Conservation (phyloP, 2,888 invertebrate genomes). For the Salpingus planirostris region DNA sequence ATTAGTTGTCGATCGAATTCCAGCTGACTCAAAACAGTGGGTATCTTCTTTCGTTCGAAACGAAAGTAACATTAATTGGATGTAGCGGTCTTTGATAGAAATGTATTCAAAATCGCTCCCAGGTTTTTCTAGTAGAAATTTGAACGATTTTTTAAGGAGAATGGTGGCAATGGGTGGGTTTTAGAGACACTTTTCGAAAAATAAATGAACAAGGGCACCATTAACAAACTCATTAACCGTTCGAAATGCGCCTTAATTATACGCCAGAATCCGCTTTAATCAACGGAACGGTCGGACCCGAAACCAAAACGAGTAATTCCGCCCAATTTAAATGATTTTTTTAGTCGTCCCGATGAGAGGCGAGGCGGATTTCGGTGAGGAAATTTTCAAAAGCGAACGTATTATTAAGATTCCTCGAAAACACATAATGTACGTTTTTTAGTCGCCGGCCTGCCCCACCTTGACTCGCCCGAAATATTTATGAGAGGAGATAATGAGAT, state of each 20-base stretch:
- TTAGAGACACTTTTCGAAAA: slow-evolving; percentile 10
- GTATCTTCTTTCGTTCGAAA: too few species aligned
- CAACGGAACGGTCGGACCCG: slow-evolving; percentile 6
- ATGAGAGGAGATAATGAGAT: slow-evolving; percentile 30
- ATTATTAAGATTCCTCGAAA: slow-evolving; percentile 30
- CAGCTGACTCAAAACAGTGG: too few species aligned
- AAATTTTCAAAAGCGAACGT: slow-evolving; percentile 14
- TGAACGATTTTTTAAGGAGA: too few species aligned
- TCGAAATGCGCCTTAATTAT: slow-evolving; percentile 16
- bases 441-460: slow-evolving; percentile 24
- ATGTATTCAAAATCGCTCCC: too few species aligned
- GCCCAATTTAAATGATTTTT: slow-evolving; percentile 13
- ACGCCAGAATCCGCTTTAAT: slow-evolving; percentile 14
- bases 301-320: slow-evolving; percentile 3
- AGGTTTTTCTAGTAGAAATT: too few species aligned
- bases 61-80: too few species aligned
- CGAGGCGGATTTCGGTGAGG: slow-evolving; percentile 12
- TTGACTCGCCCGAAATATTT: slow-evolving; percentile 26
- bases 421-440: slow-evolving; percentile 28
- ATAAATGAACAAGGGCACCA: slow-evolving; percentile 12
- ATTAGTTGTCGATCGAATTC: too few species aligned
- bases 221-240: slow-evolving; percentile 14
- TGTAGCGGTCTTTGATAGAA: too few species aligned
- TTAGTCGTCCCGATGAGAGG: slow-evolving; percentile 5
- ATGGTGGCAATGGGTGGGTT: too few species aligned